These are phyloP conservation scores for Rhynchonycteris naso DNA, from an alignment of 2,797 vertebrate species.

Conservation along the genomic window DNA sequence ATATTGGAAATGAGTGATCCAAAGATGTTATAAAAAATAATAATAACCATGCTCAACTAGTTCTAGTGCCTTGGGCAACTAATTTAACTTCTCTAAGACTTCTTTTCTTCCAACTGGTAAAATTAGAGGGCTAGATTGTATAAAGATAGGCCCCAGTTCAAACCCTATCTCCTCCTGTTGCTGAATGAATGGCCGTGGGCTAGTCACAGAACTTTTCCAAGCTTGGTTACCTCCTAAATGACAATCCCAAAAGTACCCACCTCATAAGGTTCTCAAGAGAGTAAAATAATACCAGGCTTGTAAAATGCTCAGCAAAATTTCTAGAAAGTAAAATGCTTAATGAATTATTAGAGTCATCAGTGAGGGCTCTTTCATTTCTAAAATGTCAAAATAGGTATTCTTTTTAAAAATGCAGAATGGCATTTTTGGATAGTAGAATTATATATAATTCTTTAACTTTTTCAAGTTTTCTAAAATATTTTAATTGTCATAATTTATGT, in stretches of 20 bases:
- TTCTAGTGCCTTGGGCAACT: background rate
- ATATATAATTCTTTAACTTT: background rate
- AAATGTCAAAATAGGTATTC: background rate
- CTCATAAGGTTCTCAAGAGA: background rate
- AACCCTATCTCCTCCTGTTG: background rate
- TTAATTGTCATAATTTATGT: background rate
- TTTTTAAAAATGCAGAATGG: background rate
- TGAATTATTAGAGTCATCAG: background rate
- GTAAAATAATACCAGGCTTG: background rate
- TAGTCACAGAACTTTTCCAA: background rate
- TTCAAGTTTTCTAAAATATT: constrained; percentile 33
- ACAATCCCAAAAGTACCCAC: background rate
- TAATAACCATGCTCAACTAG: background rate
- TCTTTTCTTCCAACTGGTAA: background rate
- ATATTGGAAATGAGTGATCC: background rate
- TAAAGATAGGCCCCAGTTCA: background rate
- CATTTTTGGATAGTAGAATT: background rate
- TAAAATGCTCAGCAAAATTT: background rate
- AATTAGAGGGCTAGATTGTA: background rate
- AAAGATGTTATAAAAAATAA: background rate
- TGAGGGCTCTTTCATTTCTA: background rate
- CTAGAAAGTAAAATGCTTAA: background rate
- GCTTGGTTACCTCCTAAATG: background rate
- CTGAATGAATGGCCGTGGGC: background rate
- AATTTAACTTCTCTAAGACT: background rate